Percentiles rank a stretch among this genome's conserved stretches.
Evolutionary conservation across 2,113 vertebrate species (phyloP).

Genomic region (Pygoscelis antarcticus): DNA sequence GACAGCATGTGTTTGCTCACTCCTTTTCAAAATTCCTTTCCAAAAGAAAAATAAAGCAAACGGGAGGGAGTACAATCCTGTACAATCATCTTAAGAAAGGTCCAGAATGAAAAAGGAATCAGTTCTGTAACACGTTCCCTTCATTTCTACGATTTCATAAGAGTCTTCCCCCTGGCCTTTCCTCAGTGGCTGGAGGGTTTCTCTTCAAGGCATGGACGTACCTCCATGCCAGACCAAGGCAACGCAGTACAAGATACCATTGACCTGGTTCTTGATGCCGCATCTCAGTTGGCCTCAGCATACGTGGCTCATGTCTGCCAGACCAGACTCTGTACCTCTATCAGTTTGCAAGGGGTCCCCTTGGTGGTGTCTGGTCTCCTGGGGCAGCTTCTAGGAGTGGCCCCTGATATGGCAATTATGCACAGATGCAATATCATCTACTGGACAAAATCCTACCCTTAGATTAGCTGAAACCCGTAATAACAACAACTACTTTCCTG

Average conservation of each 20-base stretch:
- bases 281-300: neutral
- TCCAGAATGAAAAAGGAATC: neutral
- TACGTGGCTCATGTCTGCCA: neutral
- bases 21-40: neutral
- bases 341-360: neutral
- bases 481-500: neutral
- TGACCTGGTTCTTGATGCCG: neutral
- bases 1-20: neutral
- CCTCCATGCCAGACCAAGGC: neutral
- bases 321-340: neutral
- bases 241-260: accelerated
- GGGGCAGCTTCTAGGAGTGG: neutral
- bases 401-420: neutral
- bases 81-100: neutral
- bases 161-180: neutral
- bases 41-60: neutral
- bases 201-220: neutral
- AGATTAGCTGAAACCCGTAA: neutral
- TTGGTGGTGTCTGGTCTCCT: neutral
- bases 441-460: neutral
- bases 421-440: neutral
- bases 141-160: neutral
- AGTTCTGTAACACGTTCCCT: neutral
- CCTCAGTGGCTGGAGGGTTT: neutral
- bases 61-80: accelerated